These are phyloP conservation scores for Mythimna albipuncta DNA, from an alignment of 2,888 invertebrate genomes.

Conservation along the genomic window DNA sequence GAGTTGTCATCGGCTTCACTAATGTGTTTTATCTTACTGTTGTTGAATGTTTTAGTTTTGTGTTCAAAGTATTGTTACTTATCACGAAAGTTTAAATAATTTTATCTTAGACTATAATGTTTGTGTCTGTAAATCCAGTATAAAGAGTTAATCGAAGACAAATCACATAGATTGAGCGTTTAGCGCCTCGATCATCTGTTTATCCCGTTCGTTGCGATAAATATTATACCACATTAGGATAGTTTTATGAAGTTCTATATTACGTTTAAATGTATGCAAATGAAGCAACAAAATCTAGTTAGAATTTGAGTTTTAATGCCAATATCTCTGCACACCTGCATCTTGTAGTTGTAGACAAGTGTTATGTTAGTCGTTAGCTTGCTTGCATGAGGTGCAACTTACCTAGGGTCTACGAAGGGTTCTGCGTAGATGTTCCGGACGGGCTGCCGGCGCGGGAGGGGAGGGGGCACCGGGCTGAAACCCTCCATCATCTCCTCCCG, in stretches of 20 bases:
- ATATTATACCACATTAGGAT: not conserved
- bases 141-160: slow-evolving; percentile 42
- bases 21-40: slow-evolving; percentile 77
- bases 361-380: slow-evolving; percentile 55
- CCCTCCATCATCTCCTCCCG: slow-evolving; percentile 90
- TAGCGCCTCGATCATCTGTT: slow-evolving; percentile 29
- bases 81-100: slow-evolving; percentile 52
- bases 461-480: slow-evolving; percentile 91
- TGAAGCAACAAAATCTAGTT: slow-evolving; percentile 1
- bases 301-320: not conserved
- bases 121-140: slow-evolving; percentile 34
- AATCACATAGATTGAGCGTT: slow-evolving; percentile 38
- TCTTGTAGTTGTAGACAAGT: not conserved
- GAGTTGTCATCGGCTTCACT: slow-evolving; percentile 74
- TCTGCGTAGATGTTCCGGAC: slow-evolving; percentile 92
- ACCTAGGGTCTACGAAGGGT: slow-evolving; percentile 92
- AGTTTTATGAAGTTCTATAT: not conserved
- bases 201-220: slow-evolving; percentile 28
- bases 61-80: slow-evolving; percentile 51
- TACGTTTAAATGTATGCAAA: not conserved
- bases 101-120: slow-evolving; percentile 49
- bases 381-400: slow-evolving; percentile 70
- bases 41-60: slow-evolving; percentile 61
- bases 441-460: slow-evolving; percentile 91
- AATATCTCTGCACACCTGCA: slow-evolving; percentile 42